Evolutionary conservation across 2,797 vertebrate species (phyloP).

Genomic region (Schizopygopsis pylzovi): DNA sequence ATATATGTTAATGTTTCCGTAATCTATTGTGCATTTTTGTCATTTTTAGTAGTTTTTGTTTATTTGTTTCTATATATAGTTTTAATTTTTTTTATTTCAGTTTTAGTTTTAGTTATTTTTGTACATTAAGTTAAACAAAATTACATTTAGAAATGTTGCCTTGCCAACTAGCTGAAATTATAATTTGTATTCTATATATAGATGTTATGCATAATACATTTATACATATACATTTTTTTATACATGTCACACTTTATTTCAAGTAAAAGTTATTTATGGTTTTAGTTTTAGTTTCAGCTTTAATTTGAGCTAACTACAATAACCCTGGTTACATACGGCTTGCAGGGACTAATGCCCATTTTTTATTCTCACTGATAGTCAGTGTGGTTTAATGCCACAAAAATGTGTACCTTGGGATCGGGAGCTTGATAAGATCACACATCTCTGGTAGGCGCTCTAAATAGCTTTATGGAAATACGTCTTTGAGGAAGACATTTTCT

Average conservation of each 20-base stretch:
- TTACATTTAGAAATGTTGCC: not conserved
- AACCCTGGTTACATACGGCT: not conserved
- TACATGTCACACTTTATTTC: too few relatives aligned
- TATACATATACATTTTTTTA: not conserved
- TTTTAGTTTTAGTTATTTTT: not conserved
- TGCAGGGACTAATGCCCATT: not conserved
- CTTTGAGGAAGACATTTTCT: constrained; percentile 29
- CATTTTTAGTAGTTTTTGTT: not conserved
- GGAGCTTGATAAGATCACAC: constrained; percentile 18
- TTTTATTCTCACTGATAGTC: constrained; percentile 24
- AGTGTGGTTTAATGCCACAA: constrained; percentile 25
- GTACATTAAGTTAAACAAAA: not conserved
- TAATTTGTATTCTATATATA: not conserved
- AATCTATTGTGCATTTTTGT: too few relatives aligned
- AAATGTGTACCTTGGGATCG: constrained; percentile 11
- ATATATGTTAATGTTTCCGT: too few relatives aligned
- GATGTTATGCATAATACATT: not conserved
- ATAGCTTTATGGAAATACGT: not conserved
- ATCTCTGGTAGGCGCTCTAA: not conserved
- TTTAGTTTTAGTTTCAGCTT: not conserved
- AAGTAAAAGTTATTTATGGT: not conserved
- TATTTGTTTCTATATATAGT: not conserved
- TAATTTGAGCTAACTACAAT: not conserved
- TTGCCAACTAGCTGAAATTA: not conserved
- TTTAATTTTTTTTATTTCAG: not conserved